These are phyloP conservation scores for Rhynchotus rufescens DNA, from an alignment of 2,797 vertebrate genomes.

Conservation along the genomic window DNA sequence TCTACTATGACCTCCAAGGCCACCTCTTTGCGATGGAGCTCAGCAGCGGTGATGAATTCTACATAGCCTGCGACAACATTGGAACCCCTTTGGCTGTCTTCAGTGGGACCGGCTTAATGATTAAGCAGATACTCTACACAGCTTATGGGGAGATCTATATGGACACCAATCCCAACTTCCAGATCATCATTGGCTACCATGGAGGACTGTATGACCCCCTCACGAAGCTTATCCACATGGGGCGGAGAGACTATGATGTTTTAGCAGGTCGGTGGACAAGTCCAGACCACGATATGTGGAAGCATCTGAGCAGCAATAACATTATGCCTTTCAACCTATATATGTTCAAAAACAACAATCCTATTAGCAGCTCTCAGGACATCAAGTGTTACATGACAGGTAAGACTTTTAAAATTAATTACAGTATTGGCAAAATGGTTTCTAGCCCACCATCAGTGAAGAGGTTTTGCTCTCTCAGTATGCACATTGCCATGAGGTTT, in stretches of 20 bases:
- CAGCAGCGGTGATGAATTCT: slow-evolving; percentile 96
- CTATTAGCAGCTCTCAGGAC: slow-evolving; percentile 93
- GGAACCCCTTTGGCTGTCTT: slow-evolving; percentile 97
- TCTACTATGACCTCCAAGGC: slow-evolving; percentile 98
- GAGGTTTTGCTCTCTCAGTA: background rate
- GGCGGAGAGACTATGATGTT: slow-evolving; percentile 93
- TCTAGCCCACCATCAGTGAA: background rate
- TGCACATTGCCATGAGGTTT: background rate
- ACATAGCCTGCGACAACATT: slow-evolving; percentile 97
- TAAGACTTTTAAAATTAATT: slow-evolving; percentile 69
- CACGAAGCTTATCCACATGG: slow-evolving; percentile 95
- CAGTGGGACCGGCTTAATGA: slow-evolving; percentile 95
- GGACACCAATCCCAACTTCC: slow-evolving; percentile 95
- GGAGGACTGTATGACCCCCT: slow-evolving; percentile 96
- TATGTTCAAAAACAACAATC: slow-evolving; percentile 99
- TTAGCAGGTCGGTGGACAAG: slow-evolving; percentile 97
- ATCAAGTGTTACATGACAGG: slow-evolving; percentile 99
- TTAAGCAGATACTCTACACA: slow-evolving; percentile 95
- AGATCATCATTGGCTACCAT: slow-evolving; percentile 94
- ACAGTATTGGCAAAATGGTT: background rate
- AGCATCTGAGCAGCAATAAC: slow-evolving; percentile 90
- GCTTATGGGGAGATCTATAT: slow-evolving; percentile 98
- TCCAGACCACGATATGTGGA: slow-evolving; percentile 93
- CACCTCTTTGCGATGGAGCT: slow-evolving; percentile 99
- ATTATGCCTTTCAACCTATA: slow-evolving; percentile 97